Base-by-base conservation (phyloP, 2,797 vertebrate genomes). In the Erpetoichthys calabaricus region DNA sequence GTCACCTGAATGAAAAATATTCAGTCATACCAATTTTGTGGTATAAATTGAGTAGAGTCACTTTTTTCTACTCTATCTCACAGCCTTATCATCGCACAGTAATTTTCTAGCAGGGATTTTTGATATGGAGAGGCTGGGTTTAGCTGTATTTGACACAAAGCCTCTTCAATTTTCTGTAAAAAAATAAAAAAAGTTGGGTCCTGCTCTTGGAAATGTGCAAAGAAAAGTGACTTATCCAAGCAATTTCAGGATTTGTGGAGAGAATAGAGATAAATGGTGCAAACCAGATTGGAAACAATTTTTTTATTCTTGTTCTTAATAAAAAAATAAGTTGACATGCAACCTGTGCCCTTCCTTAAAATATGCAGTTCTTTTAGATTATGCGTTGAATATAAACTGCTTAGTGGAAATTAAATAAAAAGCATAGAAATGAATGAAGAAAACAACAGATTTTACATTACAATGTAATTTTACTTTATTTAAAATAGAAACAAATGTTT, bases 1-100 rank as follows among this genome's bases (percentile, higher is more conserved):
- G 89, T 90, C 89, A 90, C 90, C 89, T 96, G 94, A 97, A 96
- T 97, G 92, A 94, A 95, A 97, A 97, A 97, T 98, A 96, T 97
- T 97, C 94, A 94, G 90, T 97, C 92, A 97, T 97, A 97, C 88
- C 93, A 96, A 96, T 96, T 97, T 92, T 96, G 92, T 91, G 85
- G 89, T 91, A 92, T 97, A 97, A 89, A 98, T 95, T 97, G 95
- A 97, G 92, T 94, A 91, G 90, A 97, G 91, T 96, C 92, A 97
- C 92, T 92, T 96, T 83, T 86, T 25, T 83, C 63, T 66, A 75
- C 87, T 88, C 87, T 97, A 98, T 98, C 94, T 97, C 84, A 79
- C 84, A 88, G 86, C 89, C 94, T 97, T 97, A 98, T 98, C 95
- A 85, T 89, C 82, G 81, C 90, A 91, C 90, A 92, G 93, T 98